Evolutionary conservation across 2,888 invertebrate genomes (phyloP).

Genomic region (Quadroppia sp.): DNA sequence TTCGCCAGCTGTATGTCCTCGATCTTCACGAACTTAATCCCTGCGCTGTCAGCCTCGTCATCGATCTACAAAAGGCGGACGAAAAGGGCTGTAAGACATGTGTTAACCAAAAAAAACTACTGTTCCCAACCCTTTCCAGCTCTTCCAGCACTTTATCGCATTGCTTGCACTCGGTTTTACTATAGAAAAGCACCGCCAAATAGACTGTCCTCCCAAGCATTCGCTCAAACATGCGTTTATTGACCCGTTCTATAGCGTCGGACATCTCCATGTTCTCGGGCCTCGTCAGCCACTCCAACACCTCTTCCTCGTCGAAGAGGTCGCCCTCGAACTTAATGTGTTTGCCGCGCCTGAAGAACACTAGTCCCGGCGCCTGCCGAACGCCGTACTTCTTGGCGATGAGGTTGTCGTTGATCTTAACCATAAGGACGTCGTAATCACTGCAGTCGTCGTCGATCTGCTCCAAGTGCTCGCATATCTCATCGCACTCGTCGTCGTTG

Average conservation of each 20-base stretch:
- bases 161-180: slow-evolving; percentile 65
- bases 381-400: slow-evolving; percentile 93
- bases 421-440: slow-evolving; percentile 85
- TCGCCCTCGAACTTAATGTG: slow-evolving; percentile 77
- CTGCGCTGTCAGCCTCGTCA: slow-evolving; percentile 80
- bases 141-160: slow-evolving; percentile 80
- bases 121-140: slow-evolving; percentile 58
- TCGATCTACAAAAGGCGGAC: slow-evolving; percentile 61
- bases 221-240: slow-evolving; percentile 87
- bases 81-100: background rate
- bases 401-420: slow-evolving; percentile 76
- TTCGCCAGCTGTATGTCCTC: slow-evolving; percentile 82
- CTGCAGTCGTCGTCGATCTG: slow-evolving; percentile 85
- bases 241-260: slow-evolving; percentile 79
- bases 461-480: slow-evolving; percentile 64
- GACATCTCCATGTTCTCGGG: slow-evolving; percentile 91
- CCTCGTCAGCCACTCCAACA: slow-evolving; percentile 85
- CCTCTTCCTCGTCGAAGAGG: slow-evolving; percentile 80
- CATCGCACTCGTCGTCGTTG: slow-evolving; percentile 49
- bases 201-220: slow-evolving; percentile 82
- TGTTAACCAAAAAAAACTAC: no score
- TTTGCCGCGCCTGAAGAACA: slow-evolving; percentile 84
- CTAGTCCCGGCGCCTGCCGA: slow-evolving; percentile 81
- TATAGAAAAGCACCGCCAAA: slow-evolving; percentile 88
- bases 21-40: slow-evolving; percentile 87